Percentiles rank a stretch among this genome's conserved stretches.
Evolutionary conservation across 1,140 invertebrate genomes (phyloP).

Genomic region (Druon quercuslanigerum): DNA sequence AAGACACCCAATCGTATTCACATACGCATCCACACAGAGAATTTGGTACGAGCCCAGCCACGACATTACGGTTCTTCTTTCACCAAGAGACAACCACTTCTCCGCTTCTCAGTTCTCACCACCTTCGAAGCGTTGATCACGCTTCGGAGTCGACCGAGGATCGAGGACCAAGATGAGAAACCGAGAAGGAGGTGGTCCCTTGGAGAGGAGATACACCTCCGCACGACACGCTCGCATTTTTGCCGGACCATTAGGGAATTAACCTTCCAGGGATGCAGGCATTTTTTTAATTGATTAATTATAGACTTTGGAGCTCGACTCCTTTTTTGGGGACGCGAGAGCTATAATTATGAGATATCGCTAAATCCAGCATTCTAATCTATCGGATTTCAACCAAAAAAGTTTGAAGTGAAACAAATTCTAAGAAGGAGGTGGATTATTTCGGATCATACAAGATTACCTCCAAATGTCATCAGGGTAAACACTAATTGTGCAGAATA

Average conservation of each 20-base stretch:
- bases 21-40: slow-evolving; percentile 44
- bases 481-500: too few species aligned
- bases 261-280: slow-evolving; percentile 61
- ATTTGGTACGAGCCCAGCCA: slow-evolving; percentile 47
- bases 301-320: slow-evolving; percentile 14
- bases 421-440: too few species aligned
- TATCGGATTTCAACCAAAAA: too few species aligned
- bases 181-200: background rate
- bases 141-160: slow-evolving; percentile 46
- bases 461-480: too few species aligned
- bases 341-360: too few species aligned
- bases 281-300: slow-evolving; percentile 35
- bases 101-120: slow-evolving; percentile 53
- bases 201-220: slow-evolving; percentile 61
- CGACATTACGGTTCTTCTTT: slow-evolving; percentile 56
- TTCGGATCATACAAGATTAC: too few species aligned
- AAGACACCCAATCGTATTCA: slow-evolving; percentile 37
- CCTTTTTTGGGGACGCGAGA: background rate
- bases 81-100: slow-evolving; percentile 56
- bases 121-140: slow-evolving; percentile 66
- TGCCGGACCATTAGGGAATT: slow-evolving; percentile 64
- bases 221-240: slow-evolving; percentile 64
- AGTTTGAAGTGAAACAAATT: too few species aligned
- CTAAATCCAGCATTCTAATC: too few species aligned
- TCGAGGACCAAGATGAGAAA: slow-evolving; percentile 36